These are phyloP conservation scores for Dorcus hopei DNA, from an alignment of 2,888 invertebrate genomes.

Conservation along the genomic window DNA sequence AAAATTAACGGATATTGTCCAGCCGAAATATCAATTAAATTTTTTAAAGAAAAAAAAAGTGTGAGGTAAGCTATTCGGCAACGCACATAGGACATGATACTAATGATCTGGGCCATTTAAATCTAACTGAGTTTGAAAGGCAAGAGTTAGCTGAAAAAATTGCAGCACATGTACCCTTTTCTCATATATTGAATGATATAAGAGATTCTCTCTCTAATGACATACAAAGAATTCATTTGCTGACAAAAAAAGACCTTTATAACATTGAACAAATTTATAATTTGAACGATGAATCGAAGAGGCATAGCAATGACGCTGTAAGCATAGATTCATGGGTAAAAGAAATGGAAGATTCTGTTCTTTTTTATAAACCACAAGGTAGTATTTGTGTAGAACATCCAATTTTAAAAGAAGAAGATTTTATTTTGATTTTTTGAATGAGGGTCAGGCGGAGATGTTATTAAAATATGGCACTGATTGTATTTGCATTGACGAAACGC, in stretches of 20 bases:
- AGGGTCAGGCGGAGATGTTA: background rate
- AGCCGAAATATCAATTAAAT: background rate
- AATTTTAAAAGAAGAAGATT: background rate
- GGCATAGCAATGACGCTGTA: background rate
- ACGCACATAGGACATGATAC: background rate
- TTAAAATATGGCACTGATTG: background rate
- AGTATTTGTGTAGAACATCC: no score
- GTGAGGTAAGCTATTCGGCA: background rate
- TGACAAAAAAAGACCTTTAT: no score
- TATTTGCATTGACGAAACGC: conserved; percentile 1
- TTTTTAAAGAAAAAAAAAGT: background rate
- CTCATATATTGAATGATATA: background rate
- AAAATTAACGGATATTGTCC: background rate
- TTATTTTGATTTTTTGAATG: background rate
- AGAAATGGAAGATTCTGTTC: background rate
- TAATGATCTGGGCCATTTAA: background rate
- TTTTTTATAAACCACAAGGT: conserved; percentile 1
- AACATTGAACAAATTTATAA: no score
- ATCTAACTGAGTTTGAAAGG: background rate
- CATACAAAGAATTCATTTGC: no score
- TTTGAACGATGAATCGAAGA: background rate
- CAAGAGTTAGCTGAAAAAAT: background rate
- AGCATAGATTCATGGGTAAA: conserved; percentile 1
- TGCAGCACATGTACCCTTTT: background rate
- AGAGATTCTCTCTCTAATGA: background rate